Evolutionary conservation across 2,113 vertebrate species (phyloP).

Genomic region (Setophaga petechia): DNA sequence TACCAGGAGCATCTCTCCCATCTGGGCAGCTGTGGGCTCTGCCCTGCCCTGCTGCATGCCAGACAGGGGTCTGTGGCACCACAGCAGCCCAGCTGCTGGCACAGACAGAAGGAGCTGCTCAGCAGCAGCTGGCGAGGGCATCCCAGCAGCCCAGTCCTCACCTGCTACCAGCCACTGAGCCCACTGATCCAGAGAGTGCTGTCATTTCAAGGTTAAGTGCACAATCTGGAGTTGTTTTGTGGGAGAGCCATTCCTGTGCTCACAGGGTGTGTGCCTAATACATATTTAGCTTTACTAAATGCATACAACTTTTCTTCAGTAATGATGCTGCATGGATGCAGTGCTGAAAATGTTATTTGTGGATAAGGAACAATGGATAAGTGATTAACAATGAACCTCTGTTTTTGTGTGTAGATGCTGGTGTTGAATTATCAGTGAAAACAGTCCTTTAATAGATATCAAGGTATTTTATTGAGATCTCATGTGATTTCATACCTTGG

Average conservation of each 20-base stretch:
- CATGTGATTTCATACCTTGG: neutral
- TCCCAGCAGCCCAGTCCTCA: neutral
- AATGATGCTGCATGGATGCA: neutral
- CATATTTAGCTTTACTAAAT: neutral
- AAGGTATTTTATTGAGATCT: neutral
- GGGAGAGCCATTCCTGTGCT: neutral
- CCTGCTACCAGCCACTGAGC: neutral
- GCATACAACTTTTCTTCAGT: rapidly evolving
- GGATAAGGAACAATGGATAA: neutral
- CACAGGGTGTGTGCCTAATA: neutral
- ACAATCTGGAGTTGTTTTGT: neutral
- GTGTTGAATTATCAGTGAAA: neutral
- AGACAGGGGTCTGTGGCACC: neutral
- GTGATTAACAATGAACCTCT: neutral
- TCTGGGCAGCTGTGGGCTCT: neutral
- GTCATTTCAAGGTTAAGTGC: slow-evolving; percentile 57
- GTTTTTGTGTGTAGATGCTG: neutral
- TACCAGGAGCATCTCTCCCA: neutral
- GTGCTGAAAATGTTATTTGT: neutral
- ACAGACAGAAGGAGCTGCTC: neutral
- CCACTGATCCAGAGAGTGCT: slow-evolving; percentile 26
- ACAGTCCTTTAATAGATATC: neutral
- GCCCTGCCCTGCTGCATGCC: neutral
- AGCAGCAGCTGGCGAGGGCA: slow-evolving; percentile 40
- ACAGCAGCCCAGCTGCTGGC: neutral